Percentiles rank a stretch among this genome's conserved stretches.
phyloP scores from a whole-genome alignment of 2,888 invertebrate species.

The Andricus curvator region DNA sequence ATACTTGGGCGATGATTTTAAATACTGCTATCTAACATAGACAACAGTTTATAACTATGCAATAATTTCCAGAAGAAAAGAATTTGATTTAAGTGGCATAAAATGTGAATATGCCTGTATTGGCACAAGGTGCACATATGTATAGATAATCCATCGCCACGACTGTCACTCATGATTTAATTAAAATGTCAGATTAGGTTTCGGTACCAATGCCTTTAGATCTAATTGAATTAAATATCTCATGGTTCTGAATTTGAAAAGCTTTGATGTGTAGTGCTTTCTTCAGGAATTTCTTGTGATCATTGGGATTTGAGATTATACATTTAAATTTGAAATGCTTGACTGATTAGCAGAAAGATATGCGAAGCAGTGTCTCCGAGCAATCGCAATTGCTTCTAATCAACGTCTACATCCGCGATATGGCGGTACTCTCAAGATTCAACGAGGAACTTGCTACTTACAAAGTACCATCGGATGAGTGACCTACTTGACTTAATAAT shows the following conservation, averaged over 20 bases:
- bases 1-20: neutral
- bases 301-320: neutral
- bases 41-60: neutral
- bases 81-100: neutral
- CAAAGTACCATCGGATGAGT: neutral
- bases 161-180: neutral
- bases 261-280: neutral
- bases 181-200: neutral
- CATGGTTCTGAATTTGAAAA: neutral
- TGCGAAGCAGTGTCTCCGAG: neutral
- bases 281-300: neutral
- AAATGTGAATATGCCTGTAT: neutral
- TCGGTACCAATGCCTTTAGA: neutral
- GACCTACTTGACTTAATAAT: neutral
- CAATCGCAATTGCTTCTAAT: neutral
- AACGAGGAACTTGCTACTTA: neutral
- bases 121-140: too few relatives aligned
- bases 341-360: neutral
- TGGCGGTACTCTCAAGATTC: neutral
- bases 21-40: neutral
- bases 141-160: neutral
- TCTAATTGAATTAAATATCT: neutral
- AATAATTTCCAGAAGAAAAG: neutral
- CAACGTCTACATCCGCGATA: conserved; percentile 1
- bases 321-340: neutral